A percentile compares a stretch with the other conserved stretches of the same genome.
Evolutionary conservation across 2,113 vertebrate genomes (phyloP).

Genomic region (Antigone vipio): DNA sequence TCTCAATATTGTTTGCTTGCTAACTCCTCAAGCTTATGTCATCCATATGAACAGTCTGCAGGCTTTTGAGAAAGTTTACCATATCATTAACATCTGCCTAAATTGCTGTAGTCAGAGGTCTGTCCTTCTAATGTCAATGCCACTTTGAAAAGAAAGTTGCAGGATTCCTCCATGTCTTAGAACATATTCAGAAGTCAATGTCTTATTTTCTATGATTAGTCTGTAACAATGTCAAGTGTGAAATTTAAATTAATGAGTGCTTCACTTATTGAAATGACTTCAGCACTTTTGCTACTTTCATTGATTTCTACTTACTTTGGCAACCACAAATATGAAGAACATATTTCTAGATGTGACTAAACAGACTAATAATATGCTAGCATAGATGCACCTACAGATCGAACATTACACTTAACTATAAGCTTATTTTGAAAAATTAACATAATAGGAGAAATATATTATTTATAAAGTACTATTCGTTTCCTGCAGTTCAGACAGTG

Average conservation of each 20-base stretch:
- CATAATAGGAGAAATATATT: constrained; percentile 57
- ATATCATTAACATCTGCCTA: constrained; percentile 32
- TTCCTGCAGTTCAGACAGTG: constrained; percentile 44
- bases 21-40: constrained; percentile 42
- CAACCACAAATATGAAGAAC: constrained; percentile 65
- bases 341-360: constrained; percentile 64
- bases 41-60: constrained; percentile 54
- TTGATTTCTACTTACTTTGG: constrained; percentile 79
- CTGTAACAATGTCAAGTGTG: constrained; percentile 71
- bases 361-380: constrained; percentile 42
- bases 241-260: constrained; percentile 77
- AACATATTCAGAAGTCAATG: constrained; percentile 64
- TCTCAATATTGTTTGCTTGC: constrained; percentile 17
- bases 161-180: constrained; percentile 13
- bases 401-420: constrained; percentile 36
- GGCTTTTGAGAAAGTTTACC: constrained; percentile 26
- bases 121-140: constrained; percentile 47
- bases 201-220: constrained; percentile 63
- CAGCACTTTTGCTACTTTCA: constrained; percentile 71
- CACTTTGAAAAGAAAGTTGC: constrained; percentile 65
- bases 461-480: constrained; percentile 54
- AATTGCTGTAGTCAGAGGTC: constrained; percentile 54
- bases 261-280: constrained; percentile 74
- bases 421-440: constrained; percentile 65
- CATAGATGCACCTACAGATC: constrained; percentile 27